Conservation (phyloP, 2,113 vertebrate species). For the Cynocephalus volans region DNA sequence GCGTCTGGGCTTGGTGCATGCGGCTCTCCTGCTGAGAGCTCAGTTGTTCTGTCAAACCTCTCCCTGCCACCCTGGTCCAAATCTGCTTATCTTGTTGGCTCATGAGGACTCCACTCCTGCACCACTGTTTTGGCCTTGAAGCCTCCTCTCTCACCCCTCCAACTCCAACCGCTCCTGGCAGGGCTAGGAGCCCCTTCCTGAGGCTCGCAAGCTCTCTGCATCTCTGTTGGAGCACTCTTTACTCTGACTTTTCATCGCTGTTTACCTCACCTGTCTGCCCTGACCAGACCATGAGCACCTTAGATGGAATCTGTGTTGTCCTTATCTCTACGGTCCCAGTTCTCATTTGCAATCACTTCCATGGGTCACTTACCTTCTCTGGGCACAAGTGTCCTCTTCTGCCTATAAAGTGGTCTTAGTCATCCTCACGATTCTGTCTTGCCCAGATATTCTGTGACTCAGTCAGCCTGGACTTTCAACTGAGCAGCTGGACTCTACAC, state of each 20-base stretch:
- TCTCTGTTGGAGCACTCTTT: background rate
- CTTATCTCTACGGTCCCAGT: background rate
- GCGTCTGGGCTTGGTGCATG: background rate
- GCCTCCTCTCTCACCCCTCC: background rate
- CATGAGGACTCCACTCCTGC: background rate
- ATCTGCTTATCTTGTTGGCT: background rate
- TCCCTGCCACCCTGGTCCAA: background rate
- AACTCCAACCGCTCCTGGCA: background rate
- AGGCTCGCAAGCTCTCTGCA: background rate
- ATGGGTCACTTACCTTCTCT: background rate
- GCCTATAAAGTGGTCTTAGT: background rate
- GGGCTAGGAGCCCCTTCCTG: background rate
- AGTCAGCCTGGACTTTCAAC: background rate
- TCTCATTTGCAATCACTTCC: background rate
- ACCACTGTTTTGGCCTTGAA: fast-evolving
- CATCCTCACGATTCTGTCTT: background rate
- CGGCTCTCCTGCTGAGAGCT: background rate
- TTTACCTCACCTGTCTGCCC: background rate
- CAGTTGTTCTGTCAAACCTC: background rate
- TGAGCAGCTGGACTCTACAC: background rate
- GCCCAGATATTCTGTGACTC: background rate
- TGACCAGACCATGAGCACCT: background rate
- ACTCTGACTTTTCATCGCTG: background rate
- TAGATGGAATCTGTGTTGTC: background rate
- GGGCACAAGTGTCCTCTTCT: background rate